A percentile compares a stretch with the other conserved stretches of the same genome.
Evolutionary conservation across 2,888 invertebrate genomes (phyloP).

Genomic region (Tenodera sinensis): DNA sequence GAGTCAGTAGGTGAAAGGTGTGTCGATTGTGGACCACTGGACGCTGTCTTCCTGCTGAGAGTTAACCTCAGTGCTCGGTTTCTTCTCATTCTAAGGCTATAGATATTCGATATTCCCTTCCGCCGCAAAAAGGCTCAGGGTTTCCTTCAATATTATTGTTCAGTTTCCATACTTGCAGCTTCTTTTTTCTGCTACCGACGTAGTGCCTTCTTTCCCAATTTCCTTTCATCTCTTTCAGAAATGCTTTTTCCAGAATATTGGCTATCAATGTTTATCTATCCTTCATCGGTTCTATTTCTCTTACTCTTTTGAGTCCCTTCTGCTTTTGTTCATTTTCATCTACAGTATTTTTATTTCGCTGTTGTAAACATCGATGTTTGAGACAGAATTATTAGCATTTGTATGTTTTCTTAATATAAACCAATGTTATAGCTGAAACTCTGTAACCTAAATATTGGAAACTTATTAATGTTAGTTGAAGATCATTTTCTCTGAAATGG

Average conservation of each 20-base stretch:
- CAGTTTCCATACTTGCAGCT: background rate
- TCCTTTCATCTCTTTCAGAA: background rate
- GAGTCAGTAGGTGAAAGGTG: too few species aligned
- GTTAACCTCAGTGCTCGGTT: background rate
- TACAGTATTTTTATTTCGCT: too few species aligned
- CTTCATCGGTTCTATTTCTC: background rate
- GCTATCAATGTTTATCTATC: background rate
- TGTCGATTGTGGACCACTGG: background rate
- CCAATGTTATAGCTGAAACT: too few species aligned
- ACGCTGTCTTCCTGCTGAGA: background rate
- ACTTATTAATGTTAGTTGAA: too few species aligned
- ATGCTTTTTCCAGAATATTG: background rate
- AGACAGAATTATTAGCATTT: too few species aligned
- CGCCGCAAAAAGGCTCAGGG: background rate
- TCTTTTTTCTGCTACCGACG: background rate
- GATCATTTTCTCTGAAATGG: too few species aligned
- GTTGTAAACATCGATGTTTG: too few species aligned
- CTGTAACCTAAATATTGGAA: too few species aligned
- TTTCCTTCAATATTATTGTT: background rate
- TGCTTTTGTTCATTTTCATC: too few species aligned
- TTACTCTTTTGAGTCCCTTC: background rate
- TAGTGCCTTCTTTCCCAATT: background rate
- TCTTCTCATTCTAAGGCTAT: background rate
- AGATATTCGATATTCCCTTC: background rate
- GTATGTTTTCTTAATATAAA: too few species aligned